Evolutionary conservation across 2,797 vertebrate species (phyloP).

Genomic region (Xiphophorus birchmanni): DNA sequence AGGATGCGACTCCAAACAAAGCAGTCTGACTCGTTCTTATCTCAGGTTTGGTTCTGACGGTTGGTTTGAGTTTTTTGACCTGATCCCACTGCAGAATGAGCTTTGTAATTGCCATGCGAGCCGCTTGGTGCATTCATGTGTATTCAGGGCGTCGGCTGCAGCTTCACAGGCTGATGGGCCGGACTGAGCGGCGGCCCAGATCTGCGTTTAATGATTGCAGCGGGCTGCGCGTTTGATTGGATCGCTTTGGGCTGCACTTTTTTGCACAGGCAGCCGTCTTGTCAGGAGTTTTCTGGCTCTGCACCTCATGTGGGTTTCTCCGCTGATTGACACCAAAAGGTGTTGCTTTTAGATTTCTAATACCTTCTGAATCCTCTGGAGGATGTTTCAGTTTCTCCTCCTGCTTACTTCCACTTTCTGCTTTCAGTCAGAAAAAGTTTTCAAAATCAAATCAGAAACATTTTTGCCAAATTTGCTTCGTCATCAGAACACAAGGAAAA

Average conservation of each 20-base stretch:
- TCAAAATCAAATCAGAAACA: slow-evolving; percentile 64
- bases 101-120: slow-evolving; percentile 40
- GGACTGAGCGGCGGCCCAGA: slow-evolving; percentile 39
- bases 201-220: slow-evolving; percentile 70
- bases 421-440: slow-evolving; percentile 49
- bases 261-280: slow-evolving; percentile 60
- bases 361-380: slow-evolving; percentile 65
- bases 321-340: slow-evolving; percentile 79
- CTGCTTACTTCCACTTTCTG: slow-evolving; percentile 24
- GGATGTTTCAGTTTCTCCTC: slow-evolving; percentile 40
- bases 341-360: slow-evolving; percentile 78
- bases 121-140: slow-evolving; percentile 26
- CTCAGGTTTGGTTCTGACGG: no score
- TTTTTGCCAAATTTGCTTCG: slow-evolving; percentile 48
- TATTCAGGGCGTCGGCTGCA: slow-evolving; percentile 48
- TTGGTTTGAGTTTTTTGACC: slow-evolving; percentile 12
- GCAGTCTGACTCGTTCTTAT: no score
- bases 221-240: slow-evolving; percentile 63
- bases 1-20: no score
- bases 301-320: slow-evolving; percentile 65
- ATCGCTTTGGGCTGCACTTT: slow-evolving; percentile 70
- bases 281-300: slow-evolving; percentile 50
- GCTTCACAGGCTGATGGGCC: slow-evolving; percentile 34
- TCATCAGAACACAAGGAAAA: slow-evolving; percentile 60
- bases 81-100: slow-evolving; percentile 52